A percentile compares a stretch with the other conserved stretches of the same genome.
phyloP scores from a whole-genome alignment of 2,113 vertebrate genomes.

The Pionites leucogaster region DNA sequence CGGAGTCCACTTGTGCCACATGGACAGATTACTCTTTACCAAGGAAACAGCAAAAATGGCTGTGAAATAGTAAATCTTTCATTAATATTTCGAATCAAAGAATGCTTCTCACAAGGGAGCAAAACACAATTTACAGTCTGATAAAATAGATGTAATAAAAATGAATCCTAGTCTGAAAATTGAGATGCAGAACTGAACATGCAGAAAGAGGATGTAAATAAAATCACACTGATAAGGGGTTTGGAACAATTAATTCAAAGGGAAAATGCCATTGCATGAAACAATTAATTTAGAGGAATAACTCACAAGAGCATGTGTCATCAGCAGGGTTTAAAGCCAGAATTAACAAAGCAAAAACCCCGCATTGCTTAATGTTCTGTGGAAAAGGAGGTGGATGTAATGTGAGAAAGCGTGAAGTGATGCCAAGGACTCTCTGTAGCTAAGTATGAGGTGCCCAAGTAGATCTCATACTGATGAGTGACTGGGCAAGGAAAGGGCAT shows the following conservation, averaged over 20 bases:
- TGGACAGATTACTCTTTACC: background rate
- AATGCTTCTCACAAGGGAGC: background rate
- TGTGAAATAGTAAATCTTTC: background rate
- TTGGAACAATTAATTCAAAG: background rate
- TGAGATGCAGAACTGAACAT: background rate
- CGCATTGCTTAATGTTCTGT: background rate
- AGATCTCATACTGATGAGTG: background rate
- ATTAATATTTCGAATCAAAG: background rate
- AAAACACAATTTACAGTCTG: background rate
- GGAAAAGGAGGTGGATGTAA: background rate
- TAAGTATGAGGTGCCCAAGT: background rate
- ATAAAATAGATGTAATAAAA: background rate
- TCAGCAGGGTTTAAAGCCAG: background rate
- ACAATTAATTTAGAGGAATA: background rate
- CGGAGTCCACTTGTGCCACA: fast-evolving
- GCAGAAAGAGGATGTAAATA: background rate
- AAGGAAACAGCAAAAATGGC: background rate
- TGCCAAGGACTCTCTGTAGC: background rate
- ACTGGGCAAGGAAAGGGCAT: background rate
- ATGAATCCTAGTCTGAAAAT: background rate
- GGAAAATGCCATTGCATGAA: background rate
- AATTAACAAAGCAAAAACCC: background rate
- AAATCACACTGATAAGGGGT: background rate
- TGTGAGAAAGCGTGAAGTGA: background rate
- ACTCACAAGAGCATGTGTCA: background rate